Evolutionary conservation across 1,140 invertebrate species (phyloP), one percentile per base, ranked within the genome.

Genomic region (Drosophila melanica): DNA sequence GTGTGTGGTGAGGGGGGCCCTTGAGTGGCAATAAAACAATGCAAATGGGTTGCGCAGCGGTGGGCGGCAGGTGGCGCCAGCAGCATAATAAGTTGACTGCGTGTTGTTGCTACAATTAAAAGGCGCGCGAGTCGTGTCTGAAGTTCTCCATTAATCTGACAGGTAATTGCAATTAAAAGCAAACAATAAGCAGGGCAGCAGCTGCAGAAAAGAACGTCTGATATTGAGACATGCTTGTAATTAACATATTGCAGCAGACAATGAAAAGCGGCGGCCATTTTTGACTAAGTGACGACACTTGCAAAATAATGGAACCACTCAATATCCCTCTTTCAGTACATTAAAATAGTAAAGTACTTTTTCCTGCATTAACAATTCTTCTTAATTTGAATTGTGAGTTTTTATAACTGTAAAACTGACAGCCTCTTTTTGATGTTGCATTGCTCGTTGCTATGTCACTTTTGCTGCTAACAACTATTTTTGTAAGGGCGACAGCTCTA

Each of bases 21-120:
- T 70, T 69, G 53, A 75, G 71, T 75, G 71, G 65, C 66, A 69
- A 75, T 63, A 63, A 75, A 70, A 63, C 71, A 75, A 75, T 69
- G 66, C 57, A 57, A 69, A 55, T 62, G 51, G 57, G 23, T 51
- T 62, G 58, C 2, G 18, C 44, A 10, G 30, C 37, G 37, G 14
- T 39, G 27, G 33, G 50, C 41, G 41, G 68, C 35, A 53, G 57
- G 48, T 48, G 65, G 57, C 70, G 53, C 35, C 51, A 57, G 27
- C 35, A 62, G 63, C 64, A 35, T 35, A 35, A 35, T 35, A 35
- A 45, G 44, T 39, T 62, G 44, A 0, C 33, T 44, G 35, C 60
- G 55, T 55, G 44, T 58, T 65, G 68, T 58, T 72, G 69, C 48
- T 57, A 69, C 58, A 75, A 63, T 75, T 63, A 75, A 69, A 51